A percentile compares a stretch with the other conserved stretches of the same genome.
phyloP scores from a whole-genome alignment of 2,888 invertebrate genomes.

The Saturnia japonica region DNA sequence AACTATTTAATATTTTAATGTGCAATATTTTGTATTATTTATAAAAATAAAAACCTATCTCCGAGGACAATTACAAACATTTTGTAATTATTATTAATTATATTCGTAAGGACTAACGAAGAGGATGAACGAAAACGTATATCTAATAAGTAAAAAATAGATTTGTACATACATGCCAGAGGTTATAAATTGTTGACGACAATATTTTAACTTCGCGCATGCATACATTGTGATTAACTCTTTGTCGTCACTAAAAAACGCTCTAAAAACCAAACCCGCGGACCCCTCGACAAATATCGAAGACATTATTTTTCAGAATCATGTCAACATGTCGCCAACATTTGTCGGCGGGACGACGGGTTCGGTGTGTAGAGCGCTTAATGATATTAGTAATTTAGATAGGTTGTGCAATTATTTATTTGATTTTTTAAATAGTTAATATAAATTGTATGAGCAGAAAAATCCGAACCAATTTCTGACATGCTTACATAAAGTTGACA shows the following conservation, averaged over 20 bases:
- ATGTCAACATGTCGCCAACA: no score
- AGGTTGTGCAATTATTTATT: conserved; percentile 32
- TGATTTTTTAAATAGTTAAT: not conserved
- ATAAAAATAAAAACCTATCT: not conserved
- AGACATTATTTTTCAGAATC: no score
- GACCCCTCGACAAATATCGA: no score
- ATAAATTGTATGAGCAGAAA: not conserved
- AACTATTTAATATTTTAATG: not conserved
- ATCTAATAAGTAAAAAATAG: conserved; percentile 4
- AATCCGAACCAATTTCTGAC: not conserved
- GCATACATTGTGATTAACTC: conserved; percentile 49
- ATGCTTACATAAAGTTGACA: not conserved
- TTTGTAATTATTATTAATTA: not conserved
- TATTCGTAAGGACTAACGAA: not conserved
- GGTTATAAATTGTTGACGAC: conserved; percentile 30
- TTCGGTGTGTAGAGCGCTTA: no score
- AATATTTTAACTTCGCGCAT: conserved; percentile 41
- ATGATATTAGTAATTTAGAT: conserved; percentile 38
- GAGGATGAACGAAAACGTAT: conserved; percentile 6
- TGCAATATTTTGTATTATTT: not conserved
- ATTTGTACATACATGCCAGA: conserved; percentile 43
- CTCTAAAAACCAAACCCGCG: no score
- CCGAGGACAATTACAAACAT: not conserved
- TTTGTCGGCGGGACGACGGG: no score
- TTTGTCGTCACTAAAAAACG: conserved; percentile 29